Evolutionary conservation across 2,113 vertebrate genomes (phyloP).

Genomic region (Amphiprion ocellaris): DNA sequence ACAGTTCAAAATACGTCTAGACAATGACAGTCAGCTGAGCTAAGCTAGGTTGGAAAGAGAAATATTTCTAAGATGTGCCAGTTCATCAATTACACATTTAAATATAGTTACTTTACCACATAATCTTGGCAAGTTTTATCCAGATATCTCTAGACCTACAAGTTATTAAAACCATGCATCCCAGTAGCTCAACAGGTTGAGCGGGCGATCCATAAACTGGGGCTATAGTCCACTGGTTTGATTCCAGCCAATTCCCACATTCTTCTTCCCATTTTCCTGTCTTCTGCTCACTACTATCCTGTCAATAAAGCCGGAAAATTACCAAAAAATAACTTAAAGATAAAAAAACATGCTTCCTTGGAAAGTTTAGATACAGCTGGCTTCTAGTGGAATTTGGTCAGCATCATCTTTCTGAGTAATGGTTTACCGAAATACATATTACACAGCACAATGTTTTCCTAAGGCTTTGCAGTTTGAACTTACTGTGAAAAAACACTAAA

Average conservation of each 20-base stretch:
- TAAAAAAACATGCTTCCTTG: not conserved
- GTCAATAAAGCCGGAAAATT: too few relatives aligned
- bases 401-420: not conserved
- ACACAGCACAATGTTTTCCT: not conserved
- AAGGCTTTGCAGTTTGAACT: too few relatives aligned
- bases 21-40: not conserved
- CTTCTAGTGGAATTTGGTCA: not conserved
- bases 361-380: not conserved
- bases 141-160: constrained; percentile 4
- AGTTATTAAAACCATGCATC: not conserved
- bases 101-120: not conserved
- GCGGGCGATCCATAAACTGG: too few relatives aligned
- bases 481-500: too few relatives aligned
- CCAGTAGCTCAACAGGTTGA: too few relatives aligned
- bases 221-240: too few relatives aligned
- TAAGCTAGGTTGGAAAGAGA: not conserved
- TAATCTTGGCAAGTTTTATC: not conserved
- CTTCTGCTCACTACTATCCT: too few relatives aligned
- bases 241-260: too few relatives aligned
- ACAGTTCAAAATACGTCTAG: not conserved
- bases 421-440: constrained; percentile 7
- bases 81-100: not conserved
- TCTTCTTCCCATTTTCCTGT: too few relatives aligned
- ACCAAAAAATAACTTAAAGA: too few relatives aligned
- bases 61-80: not conserved